Evolutionary conservation across 2,797 vertebrate genomes (phyloP), one percentile per base, ranked within the genome.

Genomic region (Argya squamiceps): DNA sequence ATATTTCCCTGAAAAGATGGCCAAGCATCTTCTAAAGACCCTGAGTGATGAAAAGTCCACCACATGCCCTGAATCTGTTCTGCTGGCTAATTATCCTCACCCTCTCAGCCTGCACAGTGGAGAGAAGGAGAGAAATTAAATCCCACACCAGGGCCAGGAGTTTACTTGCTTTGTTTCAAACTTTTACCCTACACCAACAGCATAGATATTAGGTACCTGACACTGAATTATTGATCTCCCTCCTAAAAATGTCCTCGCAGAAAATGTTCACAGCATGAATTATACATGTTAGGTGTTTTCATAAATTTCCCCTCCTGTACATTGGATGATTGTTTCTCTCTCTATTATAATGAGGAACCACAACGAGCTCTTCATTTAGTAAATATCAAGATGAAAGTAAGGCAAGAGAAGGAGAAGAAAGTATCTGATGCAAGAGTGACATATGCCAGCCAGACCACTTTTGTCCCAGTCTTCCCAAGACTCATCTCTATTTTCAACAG

Each of bases 11-110:
- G 52, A 91, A 96, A 91, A 92, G 75, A 71, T 0, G 1, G 69
- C 44, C 88, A 70, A 84, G 53, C 18, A 68, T 90, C 85, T 74
- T 79, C 59, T 88, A 82, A 92, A 46, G 70, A 88, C 69, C 41
- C 34, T 46, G 70, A 90, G 89, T 89, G 92, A 96, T 89, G 88
- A 77, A 92, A 84, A 93, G 91, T 75, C 71, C 59, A 88, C 85
- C 89, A 86, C 88, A 95, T 91, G 89, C 88, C 85, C 82, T 9
- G 70, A 88, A 81, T 88, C 80, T 79, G 88, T 47, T 84, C 90
- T 87, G 59, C 69, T 74, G 63, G 69, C 37, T 82, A 92, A 92
- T 94, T 93, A 84, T 39, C 69, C 29, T 85, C 70, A 76, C 50
- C 47, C 55, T 89, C 53, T 91, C 81, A 80, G 68, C 44, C 88